Conservation (phyloP, 2,113 vertebrate genomes). For the Siniperca knerii region DNA sequence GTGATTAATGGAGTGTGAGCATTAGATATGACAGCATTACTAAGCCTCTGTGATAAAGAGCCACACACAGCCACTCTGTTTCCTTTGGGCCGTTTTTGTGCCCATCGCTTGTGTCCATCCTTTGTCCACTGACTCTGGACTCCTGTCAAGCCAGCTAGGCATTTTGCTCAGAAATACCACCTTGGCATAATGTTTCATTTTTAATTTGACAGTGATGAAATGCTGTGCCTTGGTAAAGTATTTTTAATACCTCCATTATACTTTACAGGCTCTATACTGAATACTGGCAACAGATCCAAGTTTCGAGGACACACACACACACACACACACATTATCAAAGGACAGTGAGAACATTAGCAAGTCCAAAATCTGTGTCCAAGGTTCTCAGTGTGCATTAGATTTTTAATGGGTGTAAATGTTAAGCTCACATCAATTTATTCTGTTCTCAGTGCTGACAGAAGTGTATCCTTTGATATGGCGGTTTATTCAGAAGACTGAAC, state of each 20-base stretch:
- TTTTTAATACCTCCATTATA: slow-evolving; percentile 67
- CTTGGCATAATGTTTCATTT: slow-evolving; percentile 54
- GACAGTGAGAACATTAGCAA: slow-evolving; percentile 32
- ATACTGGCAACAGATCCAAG: slow-evolving; percentile 54
- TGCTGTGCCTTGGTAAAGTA: slow-evolving; percentile 45
- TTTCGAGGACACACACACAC: slow-evolving; percentile 29
- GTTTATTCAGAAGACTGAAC: slow-evolving; percentile 34
- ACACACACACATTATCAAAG: slow-evolving; percentile 29
- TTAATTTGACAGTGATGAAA: slow-evolving; percentile 74
- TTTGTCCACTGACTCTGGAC: slow-evolving; percentile 41
- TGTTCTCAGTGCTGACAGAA: slow-evolving; percentile 28
- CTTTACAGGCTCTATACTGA: slow-evolving; percentile 44
- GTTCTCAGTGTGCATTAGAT: not conserved
- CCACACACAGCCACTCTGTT: slow-evolving; percentile 59
- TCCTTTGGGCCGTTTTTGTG: slow-evolving; percentile 11
- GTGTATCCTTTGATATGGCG: slow-evolving; percentile 13
- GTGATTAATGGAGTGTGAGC: slow-evolving; percentile 81
- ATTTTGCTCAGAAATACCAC: slow-evolving; percentile 52
- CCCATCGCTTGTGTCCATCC: slow-evolving; percentile 30
- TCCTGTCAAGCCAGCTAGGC: slow-evolving; percentile 30
- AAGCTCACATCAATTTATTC: not conserved
- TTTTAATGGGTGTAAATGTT: slow-evolving; percentile 35
- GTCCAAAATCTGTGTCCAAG: slow-evolving; percentile 21
- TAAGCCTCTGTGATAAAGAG: slow-evolving; percentile 68
- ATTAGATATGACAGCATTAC: slow-evolving; percentile 79